A percentile compares a stretch with the other conserved stretches of the same genome.
Conservation (phyloP, 2,113 vertebrate species). For the Leptobrachium leishanense region DNA sequence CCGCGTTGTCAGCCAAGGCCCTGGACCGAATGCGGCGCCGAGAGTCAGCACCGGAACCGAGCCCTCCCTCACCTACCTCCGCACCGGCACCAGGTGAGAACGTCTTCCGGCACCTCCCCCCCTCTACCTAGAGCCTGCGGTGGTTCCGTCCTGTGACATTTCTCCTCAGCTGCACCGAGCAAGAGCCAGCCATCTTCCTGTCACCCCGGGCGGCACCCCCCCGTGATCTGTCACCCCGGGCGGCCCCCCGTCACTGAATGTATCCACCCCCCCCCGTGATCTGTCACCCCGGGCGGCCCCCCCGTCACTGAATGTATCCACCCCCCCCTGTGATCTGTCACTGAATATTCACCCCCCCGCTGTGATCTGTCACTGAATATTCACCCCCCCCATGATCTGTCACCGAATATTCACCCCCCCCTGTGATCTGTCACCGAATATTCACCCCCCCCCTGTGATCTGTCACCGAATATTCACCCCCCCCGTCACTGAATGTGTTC, state of each 20-base stretch:
- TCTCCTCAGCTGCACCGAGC: background rate
- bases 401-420: no score
- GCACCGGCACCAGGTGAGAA: background rate
- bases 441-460: background rate
- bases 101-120: background rate
- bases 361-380: background rate
- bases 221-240: background rate
- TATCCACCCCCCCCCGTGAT: background rate
- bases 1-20: background rate
- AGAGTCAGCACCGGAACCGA: background rate
- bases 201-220: background rate
- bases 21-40: slow-evolving; percentile 2
- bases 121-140: no score
- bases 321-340: background rate
- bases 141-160: background rate
- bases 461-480: background rate
- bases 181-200: background rate
- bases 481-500: background rate
- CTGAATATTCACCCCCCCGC: background rate
- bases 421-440: background rate
- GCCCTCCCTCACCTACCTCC: no score
- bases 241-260: background rate
- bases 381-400: background rate
- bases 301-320: background rate
- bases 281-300: no score